Conservation (phyloP, 2,888 invertebrate species). For the Drosophila suboccidentalis region DNA sequence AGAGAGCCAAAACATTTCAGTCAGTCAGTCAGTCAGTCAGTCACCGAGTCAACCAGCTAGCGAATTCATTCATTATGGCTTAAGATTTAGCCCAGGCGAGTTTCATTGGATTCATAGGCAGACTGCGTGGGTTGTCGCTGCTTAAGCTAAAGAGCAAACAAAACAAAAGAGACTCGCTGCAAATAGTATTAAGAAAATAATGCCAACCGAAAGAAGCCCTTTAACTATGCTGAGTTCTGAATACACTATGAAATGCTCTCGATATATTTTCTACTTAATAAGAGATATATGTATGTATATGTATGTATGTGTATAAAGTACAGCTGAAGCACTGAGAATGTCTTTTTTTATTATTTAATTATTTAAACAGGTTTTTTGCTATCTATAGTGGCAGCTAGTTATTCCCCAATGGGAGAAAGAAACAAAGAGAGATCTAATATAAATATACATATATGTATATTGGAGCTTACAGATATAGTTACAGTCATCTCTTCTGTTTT, state of each 20-base stretch:
- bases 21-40: constrained; percentile 9
- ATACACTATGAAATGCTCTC: not conserved
- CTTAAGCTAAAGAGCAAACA: constrained; percentile 74
- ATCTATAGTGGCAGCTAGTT: too few species aligned
- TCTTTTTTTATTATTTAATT: too few species aligned
- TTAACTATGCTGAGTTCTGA: not conserved
- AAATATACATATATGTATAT: too few species aligned
- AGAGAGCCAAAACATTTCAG: constrained; percentile 24
- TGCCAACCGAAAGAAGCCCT: not conserved
- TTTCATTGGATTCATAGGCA: constrained; percentile 77
- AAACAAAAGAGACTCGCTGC: constrained; percentile 68
- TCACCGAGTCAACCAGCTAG: constrained; percentile 8
- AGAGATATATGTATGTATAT: too few species aligned
- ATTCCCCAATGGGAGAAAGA: too few species aligned
- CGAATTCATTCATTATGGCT: constrained; percentile 76
- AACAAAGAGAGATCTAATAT: too few species aligned
- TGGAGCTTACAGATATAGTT: too few species aligned
- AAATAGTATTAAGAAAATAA: constrained; percentile 51
- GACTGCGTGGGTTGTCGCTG: constrained; percentile 73
- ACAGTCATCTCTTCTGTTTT: too few species aligned
- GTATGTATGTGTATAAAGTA: too few species aligned
- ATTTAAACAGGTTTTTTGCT: too few species aligned
- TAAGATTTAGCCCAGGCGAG: constrained; percentile 68
- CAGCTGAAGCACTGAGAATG: too few species aligned
- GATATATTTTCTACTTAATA: not conserved